These are phyloP conservation scores for Aspidapion aeneum DNA, from an alignment of 2,888 invertebrate genomes.

Conservation along the genomic window DNA sequence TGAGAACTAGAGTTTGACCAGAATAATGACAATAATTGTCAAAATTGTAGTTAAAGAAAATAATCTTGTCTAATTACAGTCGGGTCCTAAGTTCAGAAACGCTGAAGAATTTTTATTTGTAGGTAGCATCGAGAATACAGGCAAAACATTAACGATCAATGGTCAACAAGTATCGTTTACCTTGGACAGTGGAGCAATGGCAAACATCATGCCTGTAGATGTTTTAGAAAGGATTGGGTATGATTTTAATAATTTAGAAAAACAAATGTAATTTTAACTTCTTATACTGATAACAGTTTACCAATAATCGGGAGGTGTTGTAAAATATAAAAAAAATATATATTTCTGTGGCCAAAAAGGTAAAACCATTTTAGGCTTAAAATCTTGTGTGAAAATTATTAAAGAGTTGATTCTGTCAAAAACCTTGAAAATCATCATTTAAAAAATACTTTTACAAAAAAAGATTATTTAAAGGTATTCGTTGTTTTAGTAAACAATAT, in stretches of 20 bases:
- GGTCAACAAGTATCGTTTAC: too few relatives aligned
- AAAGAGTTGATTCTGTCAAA: background rate
- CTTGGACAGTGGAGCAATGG: too few relatives aligned
- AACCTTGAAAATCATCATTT: background rate
- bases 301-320: background rate
- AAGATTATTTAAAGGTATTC: slow-evolving; percentile 13
- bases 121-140: background rate
- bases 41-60: background rate
- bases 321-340: background rate
- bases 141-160: too few relatives aligned
- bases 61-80: background rate
- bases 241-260: too few relatives aligned
- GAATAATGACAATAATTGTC: background rate
- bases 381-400: background rate
- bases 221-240: too few relatives aligned
- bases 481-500: slow-evolving; percentile 15
- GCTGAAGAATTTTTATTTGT: background rate
- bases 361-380: background rate
- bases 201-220: too few relatives aligned
- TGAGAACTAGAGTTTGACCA: background rate
- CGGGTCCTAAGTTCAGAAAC: background rate
- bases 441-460: background rate
- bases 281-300: background rate
- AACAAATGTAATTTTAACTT: too few relatives aligned
- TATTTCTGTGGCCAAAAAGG: background rate